A percentile compares a stretch with the other conserved stretches of the same genome.
phyloP scores from a whole-genome alignment of 92 coral and sea anemone species.

The Montipora capitata region DNA sequence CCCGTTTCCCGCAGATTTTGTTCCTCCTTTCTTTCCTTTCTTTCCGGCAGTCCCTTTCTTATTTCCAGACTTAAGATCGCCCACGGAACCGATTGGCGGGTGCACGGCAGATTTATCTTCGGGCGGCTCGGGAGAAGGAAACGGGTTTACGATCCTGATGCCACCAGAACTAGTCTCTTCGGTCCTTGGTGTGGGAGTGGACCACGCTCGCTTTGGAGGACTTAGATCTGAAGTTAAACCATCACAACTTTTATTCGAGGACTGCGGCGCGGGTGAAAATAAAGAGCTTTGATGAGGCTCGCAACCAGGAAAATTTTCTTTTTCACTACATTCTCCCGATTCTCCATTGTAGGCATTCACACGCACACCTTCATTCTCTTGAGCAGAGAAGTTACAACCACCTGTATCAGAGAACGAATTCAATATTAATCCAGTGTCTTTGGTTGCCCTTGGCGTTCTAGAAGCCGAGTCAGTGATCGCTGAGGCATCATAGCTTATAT shows the following conservation, averaged over 20 bases:
- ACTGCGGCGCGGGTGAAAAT: not conserved
- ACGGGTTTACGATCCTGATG: constrained; percentile 87
- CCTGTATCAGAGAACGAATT: constrained; percentile 29
- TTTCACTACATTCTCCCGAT: not conserved
- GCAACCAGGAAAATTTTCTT: not conserved
- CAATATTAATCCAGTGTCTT: constrained; percentile 5
- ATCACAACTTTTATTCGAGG: not conserved
- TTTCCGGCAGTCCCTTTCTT: constrained; percentile 31
- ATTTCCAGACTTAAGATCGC: constrained; percentile 4
- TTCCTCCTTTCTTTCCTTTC: constrained; percentile 41
- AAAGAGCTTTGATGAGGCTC: not conserved
- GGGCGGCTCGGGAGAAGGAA: constrained; percentile 94
- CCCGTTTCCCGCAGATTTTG: constrained; percentile 3
- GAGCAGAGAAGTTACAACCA: not conserved
- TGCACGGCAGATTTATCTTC: constrained; percentile 70
- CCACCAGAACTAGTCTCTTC: constrained; percentile 48
- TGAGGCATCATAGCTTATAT: not conserved
- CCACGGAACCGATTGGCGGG: constrained; percentile 70
- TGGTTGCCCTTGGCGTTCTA: not conserved
- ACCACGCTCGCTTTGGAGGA: constrained; percentile 69
- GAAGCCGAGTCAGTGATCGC: not conserved
- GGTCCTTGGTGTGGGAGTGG: constrained; percentile 50
- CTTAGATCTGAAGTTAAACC: constrained; percentile 3
- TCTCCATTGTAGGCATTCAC: not conserved
- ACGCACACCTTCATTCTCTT: not conserved